phyloP scores from a whole-genome alignment of 2,797 vertebrate genomes.

The Cuniculus paca region DNA sequence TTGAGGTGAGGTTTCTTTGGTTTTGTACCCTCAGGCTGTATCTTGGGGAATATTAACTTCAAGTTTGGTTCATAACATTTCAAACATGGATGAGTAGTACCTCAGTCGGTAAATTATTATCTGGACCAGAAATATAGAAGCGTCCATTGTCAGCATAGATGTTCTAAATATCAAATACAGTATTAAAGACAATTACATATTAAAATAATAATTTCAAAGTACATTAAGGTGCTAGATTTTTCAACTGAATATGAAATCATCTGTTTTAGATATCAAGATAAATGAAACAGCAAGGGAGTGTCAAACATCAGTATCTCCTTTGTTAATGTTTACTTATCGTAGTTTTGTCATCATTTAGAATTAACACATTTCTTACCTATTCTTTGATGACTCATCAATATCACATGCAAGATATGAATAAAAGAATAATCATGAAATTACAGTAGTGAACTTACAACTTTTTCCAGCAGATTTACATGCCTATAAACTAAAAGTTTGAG shows the following conservation, averaged over 20 bases:
- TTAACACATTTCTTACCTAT: slow-evolving; percentile 69
- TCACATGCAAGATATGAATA: slow-evolving; percentile 45
- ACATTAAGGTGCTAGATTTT: background rate
- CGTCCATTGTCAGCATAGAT: background rate
- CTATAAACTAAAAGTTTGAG: background rate
- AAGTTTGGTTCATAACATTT: background rate
- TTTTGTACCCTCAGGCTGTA: background rate
- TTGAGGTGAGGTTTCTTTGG: background rate
- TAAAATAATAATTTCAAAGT: background rate
- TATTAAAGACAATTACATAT: background rate
- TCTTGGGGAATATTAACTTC: background rate
- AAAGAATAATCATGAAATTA: slow-evolving; percentile 34
- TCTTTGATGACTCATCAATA: slow-evolving; percentile 73
- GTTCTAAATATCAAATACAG: background rate
- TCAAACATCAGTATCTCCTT: slow-evolving; percentile 76
- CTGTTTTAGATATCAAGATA: slow-evolving; percentile 78
- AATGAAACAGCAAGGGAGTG: slow-evolving; percentile 60
- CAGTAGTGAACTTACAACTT: background rate
- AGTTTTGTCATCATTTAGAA: slow-evolving; percentile 79
- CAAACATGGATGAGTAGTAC: background rate
- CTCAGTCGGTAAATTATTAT: background rate
- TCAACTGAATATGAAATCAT: background rate
- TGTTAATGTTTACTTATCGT: slow-evolving; percentile 79
- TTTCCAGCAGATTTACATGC: background rate
- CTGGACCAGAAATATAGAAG: background rate